Evolutionary conservation across 1,140 invertebrate species (phyloP).

Genomic region (Mycetomoellerius zeteki): DNA sequence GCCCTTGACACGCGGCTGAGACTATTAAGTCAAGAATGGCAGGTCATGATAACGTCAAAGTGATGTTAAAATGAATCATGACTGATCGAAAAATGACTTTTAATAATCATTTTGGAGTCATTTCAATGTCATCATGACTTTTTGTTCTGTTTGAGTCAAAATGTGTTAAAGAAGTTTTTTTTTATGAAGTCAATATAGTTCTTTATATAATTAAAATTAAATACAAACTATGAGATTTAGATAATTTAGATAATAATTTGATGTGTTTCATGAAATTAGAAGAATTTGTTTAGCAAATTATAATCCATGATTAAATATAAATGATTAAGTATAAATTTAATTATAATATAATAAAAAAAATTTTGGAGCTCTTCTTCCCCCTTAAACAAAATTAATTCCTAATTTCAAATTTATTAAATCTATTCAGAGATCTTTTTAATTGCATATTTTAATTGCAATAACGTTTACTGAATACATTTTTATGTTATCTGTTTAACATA

Average conservation of each 20-base stretch:
- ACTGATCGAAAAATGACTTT: too few relatives aligned
- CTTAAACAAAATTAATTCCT: neutral
- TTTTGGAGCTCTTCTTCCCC: neutral
- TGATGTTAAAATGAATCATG: too few relatives aligned
- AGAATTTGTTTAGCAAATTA: neutral
- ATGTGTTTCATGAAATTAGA: neutral
- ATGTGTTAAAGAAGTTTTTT: neutral
- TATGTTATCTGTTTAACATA: neutral
- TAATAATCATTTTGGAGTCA: too few relatives aligned
- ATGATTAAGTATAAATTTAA: neutral
- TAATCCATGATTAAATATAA: neutral
- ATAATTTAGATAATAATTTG: neutral
- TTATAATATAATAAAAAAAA: neutral
- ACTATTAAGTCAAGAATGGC: neutral
- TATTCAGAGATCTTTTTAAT: neutral
- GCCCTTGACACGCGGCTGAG: conserved; percentile 50
- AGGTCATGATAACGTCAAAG: too few relatives aligned
- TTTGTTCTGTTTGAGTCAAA: neutral
- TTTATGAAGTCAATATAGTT: neutral
- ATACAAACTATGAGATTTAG: neutral
- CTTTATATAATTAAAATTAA: neutral
- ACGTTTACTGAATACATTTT: neutral
- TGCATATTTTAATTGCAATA: neutral
- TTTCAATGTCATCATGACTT: too few relatives aligned
- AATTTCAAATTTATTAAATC: neutral